A percentile compares a stretch with the other conserved stretches of the same genome.
Conservation (phyloP, 2,113 vertebrate genomes). For the Beaufortia kweichowensis region DNA sequence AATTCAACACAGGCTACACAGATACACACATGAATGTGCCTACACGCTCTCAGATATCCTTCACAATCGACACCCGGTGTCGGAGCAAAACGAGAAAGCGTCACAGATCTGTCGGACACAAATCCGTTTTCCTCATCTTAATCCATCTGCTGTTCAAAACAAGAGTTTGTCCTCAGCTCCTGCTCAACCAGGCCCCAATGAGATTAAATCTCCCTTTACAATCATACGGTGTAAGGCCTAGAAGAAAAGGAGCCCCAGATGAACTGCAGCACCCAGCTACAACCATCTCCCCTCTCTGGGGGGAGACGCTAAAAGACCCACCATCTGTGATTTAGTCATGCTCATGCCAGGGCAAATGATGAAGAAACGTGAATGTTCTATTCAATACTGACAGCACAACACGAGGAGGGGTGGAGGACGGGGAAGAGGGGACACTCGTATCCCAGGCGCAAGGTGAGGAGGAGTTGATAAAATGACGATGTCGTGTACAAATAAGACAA, state of each 20-base stretch:
- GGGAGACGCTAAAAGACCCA: slow-evolving; percentile 68
- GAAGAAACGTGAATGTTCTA: slow-evolving; percentile 52
- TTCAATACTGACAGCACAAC: slow-evolving; percentile 45
- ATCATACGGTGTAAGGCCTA: slow-evolving; percentile 53
- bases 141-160: slow-evolving; percentile 53
- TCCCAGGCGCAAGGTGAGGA: neutral
- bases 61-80: slow-evolving; percentile 12
- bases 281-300: slow-evolving; percentile 70
- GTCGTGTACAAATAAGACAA: slow-evolving; percentile 9
- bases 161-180: slow-evolving; percentile 58
- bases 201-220: slow-evolving; percentile 71
- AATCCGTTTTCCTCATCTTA: slow-evolving; percentile 35
- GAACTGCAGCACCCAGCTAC: slow-evolving; percentile 62
- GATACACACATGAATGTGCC: neutral
- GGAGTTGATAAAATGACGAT: neutral
- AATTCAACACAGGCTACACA: slow-evolving; percentile 21
- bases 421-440: slow-evolving; percentile 18
- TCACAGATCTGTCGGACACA: slow-evolving; percentile 33
- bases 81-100: neutral
- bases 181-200: slow-evolving; percentile 65
- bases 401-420: slow-evolving; percentile 45
- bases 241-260: slow-evolving; percentile 56
- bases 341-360: slow-evolving; percentile 73
- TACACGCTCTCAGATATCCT: neutral
- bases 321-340: slow-evolving; percentile 81